Evolutionary conservation across 2,888 invertebrate genomes (phyloP).

Genomic region (Oxytorus armatus): DNA sequence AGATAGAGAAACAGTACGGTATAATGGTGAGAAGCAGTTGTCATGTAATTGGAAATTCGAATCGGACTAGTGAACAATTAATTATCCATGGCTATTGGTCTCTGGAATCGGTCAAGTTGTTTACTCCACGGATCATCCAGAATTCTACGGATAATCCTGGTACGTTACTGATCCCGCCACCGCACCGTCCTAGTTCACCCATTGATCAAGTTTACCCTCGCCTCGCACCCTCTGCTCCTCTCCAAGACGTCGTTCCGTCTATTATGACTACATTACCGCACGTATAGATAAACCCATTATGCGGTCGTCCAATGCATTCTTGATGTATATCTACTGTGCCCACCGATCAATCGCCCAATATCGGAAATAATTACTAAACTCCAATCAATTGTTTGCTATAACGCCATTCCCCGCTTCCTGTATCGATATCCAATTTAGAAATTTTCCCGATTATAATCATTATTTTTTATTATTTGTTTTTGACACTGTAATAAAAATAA

Average conservation of each 20-base stretch:
- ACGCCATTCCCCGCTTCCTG: not conserved
- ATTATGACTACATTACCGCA: slow-evolving; percentile 36
- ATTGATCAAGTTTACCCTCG: slow-evolving; percentile 52
- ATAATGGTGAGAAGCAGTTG: not conserved
- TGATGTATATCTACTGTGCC: slow-evolving; percentile 2
- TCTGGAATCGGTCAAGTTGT: slow-evolving; percentile 62
- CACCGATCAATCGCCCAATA: slow-evolving; percentile 22
- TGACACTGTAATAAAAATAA: too few relatives aligned
- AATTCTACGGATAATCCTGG: slow-evolving; percentile 52
- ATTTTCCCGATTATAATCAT: too few relatives aligned
- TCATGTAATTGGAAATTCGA: slow-evolving; percentile 78
- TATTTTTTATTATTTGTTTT: too few relatives aligned
- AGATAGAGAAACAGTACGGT: not conserved
- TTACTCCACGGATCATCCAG: slow-evolving; percentile 59
- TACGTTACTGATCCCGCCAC: slow-evolving; percentile 22
- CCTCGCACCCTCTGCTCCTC: not conserved
- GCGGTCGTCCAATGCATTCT: slow-evolving; percentile 18
- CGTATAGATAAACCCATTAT: not conserved
- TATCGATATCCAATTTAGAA: not conserved
- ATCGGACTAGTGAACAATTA: slow-evolving; percentile 75
- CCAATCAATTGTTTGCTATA: slow-evolving; percentile 18
- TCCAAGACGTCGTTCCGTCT: slow-evolving; percentile 18
- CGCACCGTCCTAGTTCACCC: slow-evolving; percentile 7
- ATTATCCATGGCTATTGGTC: slow-evolving; percentile 72
- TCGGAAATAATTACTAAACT: slow-evolving; percentile 41